Evolutionary conservation across 2,113 vertebrate species (phyloP), one percentile per base, ranked within the genome.

Genomic region (Brienomyrus brachyistius): DNA sequence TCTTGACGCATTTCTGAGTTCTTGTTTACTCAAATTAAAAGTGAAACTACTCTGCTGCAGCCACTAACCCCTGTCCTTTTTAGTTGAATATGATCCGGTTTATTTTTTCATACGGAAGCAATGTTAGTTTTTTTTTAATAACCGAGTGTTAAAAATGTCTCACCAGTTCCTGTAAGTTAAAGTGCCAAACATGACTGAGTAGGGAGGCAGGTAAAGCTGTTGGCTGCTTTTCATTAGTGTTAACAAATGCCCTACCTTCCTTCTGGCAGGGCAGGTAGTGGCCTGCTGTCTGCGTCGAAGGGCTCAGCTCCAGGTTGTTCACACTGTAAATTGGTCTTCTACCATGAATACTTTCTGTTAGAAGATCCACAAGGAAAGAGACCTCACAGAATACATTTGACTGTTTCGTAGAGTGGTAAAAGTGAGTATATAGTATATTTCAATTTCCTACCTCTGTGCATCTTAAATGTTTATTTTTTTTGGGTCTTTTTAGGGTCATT

Each of bases 191-290:
- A 21, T 48, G 40, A 84, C 23, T 11, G 82, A 48, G 82, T 84
- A 84, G 40, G 82, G 43, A 45, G 15, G 40, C 47, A 50, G 45
- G 6, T 86, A 48, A 47, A 86, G 83, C 74, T 17, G 10, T 48
- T 86, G 48, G 45, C 48, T 51, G 21, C 45, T 50, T 45, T 86
- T 86, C 45, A 21, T 27, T 15, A 86, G n/a, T 27, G 47, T 86
- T 51, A 27, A 85, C 27, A 27, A 86, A 86, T 31, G 48, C 83
- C 48, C 47, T 51, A 86, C 48, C 83, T 51, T 86, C 83, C 45
- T 86, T 86, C 48, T 86, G 35, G n/a, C 48, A 86, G 83, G 83
- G 48, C 83, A 86, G 21, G 83, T 31, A 86, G 45, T 17, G 83
- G 83, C 83, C 83, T 86, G 83, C 47, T 23, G 3, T 45, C 47